Evolutionary conservation across 1,140 invertebrate genomes (phyloP), one percentile per base, ranked within the genome.

Genomic region (Diorhabda elongata): DNA sequence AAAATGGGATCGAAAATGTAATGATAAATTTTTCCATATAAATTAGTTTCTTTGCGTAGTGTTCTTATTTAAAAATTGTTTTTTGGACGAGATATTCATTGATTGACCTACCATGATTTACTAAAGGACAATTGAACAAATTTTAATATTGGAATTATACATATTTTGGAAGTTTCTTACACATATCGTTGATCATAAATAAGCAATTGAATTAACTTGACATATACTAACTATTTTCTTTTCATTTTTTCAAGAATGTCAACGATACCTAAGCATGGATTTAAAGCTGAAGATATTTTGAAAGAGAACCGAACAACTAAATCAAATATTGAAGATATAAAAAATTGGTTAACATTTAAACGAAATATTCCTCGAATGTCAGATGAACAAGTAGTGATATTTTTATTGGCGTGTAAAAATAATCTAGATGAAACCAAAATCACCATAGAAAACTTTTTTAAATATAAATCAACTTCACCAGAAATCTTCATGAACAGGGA

Each of bases 391-490:
- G 78, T 89, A 7, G 80, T 86, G 2, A 78, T 88, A 26, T 89
- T 88, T 74, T 83, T 87, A 44, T 82, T 87, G 57, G 86, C 87
- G 47, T 88, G 87, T 76, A 83, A 85, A 58, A 85, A 83, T 52
- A 80, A 87, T 43, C 69, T 84, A 4, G 84, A 86, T 41, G 81
- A 80, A 52, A 85, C 84, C 0, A 84, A 85, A 72, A 81, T 72
- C 8, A 88, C 86, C 70, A 87, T 89, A 77, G 81, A 84, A 67
- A 82, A 80, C 69, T 88, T 88, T 78, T 89, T 86, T 74, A 81
- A 81, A 45, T 75, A 84, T 58, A 82, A 84, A 65, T 81, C 83
- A 52, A 84, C 81, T 67, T 81, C 82, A 0, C 85, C 87, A 0
- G 86, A 89, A 74, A 83, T 88, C 61, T 89, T 89, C 71, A 80